Evolutionary conservation across 2,888 invertebrate genomes (phyloP), one percentile per base, ranked within the genome.

Genomic region (Zele albiditarsus): DNA sequence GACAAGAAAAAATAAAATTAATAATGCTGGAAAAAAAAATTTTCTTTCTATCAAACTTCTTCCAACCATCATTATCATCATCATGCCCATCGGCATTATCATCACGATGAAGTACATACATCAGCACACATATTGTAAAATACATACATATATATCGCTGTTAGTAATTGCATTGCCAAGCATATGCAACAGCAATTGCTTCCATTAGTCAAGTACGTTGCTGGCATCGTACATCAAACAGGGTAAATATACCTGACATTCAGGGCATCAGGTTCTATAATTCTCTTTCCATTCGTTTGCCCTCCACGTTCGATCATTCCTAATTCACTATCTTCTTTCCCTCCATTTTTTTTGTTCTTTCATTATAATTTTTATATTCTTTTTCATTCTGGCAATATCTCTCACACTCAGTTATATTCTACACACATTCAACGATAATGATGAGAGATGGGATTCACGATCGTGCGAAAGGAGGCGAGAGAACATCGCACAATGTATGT

Each of bases 191-290:
- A 46, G 49, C 28, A 67, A 67, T 67, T 53, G 68, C 68, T 20
- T 69, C 31, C 53, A 69, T 69, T 33, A 69, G 57, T 69, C 33
- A 53, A 53, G 57, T 57, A 69, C 33, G 33, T 69, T 31, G 33
- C 53, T 53, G 3, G 8, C 20, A 20, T 69, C 68, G 33, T 69
- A 69, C 68, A 69, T 69, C 68, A 69, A 38, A 31, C 65, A 25
- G 46, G 57, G 57, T 69, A 69, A 69, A 69, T 69, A 69, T 69
- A 69, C 65, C 65, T 65, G 65, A 38, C 38, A 65, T 65, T 38
- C 65, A 65, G 38, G 53, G 20, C 53, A 53, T 4, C 53, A 53
- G 20, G 53, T 53, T 53, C 53, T 20, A 53, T 53, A 53, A 53
- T 53, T 53, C 20, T 53, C 8, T 20, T 20, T 20, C 23, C 53